phyloP scores from a whole-genome alignment of 2,797 vertebrate species.

The Thamnophis elegans region DNA sequence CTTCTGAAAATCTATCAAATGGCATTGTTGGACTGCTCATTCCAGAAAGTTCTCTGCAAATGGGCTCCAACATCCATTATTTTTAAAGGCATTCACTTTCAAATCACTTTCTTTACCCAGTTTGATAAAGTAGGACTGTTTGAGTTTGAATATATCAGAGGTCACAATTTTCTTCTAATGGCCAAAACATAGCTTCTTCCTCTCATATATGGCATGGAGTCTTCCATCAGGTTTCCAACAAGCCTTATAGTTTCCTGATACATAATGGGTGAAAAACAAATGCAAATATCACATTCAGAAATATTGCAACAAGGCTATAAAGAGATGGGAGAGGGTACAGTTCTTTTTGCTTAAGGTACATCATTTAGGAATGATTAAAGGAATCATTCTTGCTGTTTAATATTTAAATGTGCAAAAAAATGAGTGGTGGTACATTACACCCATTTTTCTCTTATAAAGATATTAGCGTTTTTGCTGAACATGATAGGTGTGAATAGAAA shows the following conservation, averaged over 20 bases:
- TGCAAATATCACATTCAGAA: constrained; percentile 7
- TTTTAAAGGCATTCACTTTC: background rate
- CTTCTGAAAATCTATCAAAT: background rate
- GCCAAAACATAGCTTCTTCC: background rate
- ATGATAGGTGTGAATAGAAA: background rate
- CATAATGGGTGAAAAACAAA: background rate
- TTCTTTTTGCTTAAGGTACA: background rate
- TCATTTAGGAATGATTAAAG: background rate
- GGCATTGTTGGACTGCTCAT: background rate
- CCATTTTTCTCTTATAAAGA: background rate
- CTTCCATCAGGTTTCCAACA: background rate
- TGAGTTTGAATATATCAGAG: background rate
- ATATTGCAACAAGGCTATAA: constrained; percentile 3
- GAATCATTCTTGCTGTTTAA: background rate
- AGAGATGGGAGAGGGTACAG: background rate
- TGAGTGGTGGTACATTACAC: background rate
- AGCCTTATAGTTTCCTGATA: background rate
- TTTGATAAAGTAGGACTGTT: background rate
- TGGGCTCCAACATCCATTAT: background rate
- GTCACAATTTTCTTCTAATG: background rate
- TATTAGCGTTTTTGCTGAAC: background rate
- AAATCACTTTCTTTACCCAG: background rate
- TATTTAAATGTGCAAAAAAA: background rate
- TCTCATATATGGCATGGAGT: background rate
- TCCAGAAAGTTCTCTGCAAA: background rate